Conservation (phyloP, 2,888 invertebrate species). For the Panzeria rudis region DNA sequence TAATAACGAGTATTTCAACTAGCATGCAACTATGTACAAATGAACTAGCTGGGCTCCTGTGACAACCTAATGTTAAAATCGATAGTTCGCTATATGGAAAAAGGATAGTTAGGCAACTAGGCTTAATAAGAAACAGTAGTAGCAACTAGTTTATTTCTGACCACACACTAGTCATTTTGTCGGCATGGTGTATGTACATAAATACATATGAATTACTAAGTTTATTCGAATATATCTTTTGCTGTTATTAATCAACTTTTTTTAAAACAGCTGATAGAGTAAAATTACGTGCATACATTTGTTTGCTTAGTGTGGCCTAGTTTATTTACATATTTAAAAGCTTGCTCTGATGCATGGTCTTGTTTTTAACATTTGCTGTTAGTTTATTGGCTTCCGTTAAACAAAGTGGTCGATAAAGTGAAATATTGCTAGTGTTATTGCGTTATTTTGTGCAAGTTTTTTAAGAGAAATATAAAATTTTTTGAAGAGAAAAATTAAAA, state of each 20-base stretch:
- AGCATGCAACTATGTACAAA: too few relatives aligned
- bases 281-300: neutral
- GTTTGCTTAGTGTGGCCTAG: neutral
- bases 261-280: neutral
- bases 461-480: neutral
- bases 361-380: constrained; percentile 24
- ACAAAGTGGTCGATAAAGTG: constrained; percentile 13
- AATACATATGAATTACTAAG: too few relatives aligned
- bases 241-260: neutral
- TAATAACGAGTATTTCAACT: too few relatives aligned
- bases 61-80: too few relatives aligned
- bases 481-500: neutral
- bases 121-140: too few relatives aligned
- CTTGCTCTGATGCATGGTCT: neutral
- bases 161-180: too few relatives aligned
- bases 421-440: neutral
- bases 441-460: neutral
- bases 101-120: too few relatives aligned
- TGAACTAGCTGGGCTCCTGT: too few relatives aligned
- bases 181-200: too few relatives aligned
- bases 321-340: constrained; percentile 3
- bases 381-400: constrained; percentile 29
- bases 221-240: neutral
- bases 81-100: too few relatives aligned
- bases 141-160: too few relatives aligned